Evolutionary conservation across 2,797 vertebrate genomes (phyloP).

Genomic region (Novumbra hubbsi): DNA sequence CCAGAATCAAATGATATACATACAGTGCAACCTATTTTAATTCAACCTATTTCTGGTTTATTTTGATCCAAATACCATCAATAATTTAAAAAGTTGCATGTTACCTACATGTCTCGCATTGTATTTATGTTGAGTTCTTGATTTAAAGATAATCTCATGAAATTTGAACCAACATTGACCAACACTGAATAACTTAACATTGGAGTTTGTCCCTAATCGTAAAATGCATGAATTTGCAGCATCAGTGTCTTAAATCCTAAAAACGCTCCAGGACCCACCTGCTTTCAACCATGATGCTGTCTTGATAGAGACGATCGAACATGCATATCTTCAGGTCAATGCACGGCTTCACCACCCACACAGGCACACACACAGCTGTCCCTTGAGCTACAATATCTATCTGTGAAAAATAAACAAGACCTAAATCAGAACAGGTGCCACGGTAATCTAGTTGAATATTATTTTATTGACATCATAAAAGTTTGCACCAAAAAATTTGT

Average conservation of each 20-base stretch:
- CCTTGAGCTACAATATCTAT: constrained; percentile 75
- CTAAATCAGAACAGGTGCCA: neutral
- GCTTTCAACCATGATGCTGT: constrained; percentile 74
- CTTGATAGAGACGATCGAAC: constrained; percentile 86
- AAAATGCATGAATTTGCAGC: neutral
- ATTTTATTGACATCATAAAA: neutral
- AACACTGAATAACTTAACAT: too few species aligned
- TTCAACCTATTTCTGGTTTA: too few species aligned
- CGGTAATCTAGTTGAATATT: neutral
- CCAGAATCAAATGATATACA: neutral
- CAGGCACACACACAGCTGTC: constrained; percentile 71
- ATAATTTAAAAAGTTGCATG: too few species aligned
- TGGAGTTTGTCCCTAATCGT: neutral
- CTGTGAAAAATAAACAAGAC: constrained; percentile 53
- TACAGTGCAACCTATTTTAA: neutral
- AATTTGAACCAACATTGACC: too few species aligned
- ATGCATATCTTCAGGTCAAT: constrained; percentile 90
- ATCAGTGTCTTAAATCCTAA: too few species aligned
- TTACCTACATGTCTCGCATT: too few species aligned
- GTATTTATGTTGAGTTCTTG: too few species aligned
- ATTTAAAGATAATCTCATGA: too few species aligned
- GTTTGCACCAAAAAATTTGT: neutral
- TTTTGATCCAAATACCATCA: too few species aligned
- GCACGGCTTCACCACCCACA: constrained; percentile 79
- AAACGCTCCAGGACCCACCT: constrained; percentile 70